Percentiles rank a stretch among this genome's conserved stretches.
Conservation (phyloP, 2,888 invertebrate genomes). For the Cylindroiulus punctatus region DNA sequence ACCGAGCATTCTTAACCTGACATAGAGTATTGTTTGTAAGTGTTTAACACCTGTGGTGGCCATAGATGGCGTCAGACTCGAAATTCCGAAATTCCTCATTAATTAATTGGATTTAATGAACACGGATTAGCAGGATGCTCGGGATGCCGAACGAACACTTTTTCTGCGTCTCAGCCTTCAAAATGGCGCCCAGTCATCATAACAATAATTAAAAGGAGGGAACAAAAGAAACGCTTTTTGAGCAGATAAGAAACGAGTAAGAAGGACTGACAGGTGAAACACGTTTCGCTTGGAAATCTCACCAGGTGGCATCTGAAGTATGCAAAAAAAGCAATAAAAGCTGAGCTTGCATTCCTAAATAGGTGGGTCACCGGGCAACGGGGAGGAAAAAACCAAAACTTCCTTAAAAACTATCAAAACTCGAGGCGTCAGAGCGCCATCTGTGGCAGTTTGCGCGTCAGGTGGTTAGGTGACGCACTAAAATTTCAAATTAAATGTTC, state of each 20-base stretch:
- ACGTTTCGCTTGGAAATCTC: slow-evolving; percentile 22
- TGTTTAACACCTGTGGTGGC: too few relatives aligned
- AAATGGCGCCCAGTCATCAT: not conserved
- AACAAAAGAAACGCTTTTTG: slow-evolving; percentile 27
- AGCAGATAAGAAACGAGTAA: slow-evolving; percentile 3
- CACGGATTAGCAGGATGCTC: not conserved
- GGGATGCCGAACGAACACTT: not conserved
- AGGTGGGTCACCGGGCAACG: not conserved
- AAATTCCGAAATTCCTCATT: not conserved
- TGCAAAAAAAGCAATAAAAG: not conserved
- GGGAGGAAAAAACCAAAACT: not conserved
- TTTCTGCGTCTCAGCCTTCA: not conserved
- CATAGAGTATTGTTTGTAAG: too few relatives aligned
- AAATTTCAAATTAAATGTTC: too few relatives aligned
- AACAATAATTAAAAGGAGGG: not conserved
- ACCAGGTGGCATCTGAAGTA: slow-evolving; percentile 30
- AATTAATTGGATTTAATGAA: slow-evolving; percentile 33
- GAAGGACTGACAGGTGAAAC: slow-evolving; percentile 43
- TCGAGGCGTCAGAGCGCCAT: not conserved
- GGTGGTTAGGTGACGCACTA: too few relatives aligned
- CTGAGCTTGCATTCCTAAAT: slow-evolving; percentile 25
- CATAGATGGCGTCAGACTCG: too few relatives aligned
- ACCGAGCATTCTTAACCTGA: too few relatives aligned
- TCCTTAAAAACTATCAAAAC: not conserved
- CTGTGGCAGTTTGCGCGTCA: not conserved